Percentiles rank a stretch among this genome's conserved stretches.
Conservation (phyloP, 2,113 vertebrate genomes). For the Cairina moschata region DNA sequence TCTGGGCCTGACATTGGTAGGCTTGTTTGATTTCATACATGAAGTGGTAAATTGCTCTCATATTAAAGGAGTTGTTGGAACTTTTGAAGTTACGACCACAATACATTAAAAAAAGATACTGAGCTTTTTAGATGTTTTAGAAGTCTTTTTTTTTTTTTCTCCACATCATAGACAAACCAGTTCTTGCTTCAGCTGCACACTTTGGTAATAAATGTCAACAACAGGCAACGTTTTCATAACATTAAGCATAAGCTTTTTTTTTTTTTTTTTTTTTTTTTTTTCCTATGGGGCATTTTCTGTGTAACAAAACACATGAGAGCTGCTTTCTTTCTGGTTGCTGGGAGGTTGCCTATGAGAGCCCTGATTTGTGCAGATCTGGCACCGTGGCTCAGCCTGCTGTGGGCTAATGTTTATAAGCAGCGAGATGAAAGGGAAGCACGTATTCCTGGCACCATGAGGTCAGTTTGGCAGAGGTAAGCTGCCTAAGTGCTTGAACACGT, state of each 20-base stretch:
- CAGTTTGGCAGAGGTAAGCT: slow-evolving; percentile 37
- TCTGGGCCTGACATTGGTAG: neutral
- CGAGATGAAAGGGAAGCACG: neutral
- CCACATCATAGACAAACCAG: neutral
- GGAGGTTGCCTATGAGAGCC: neutral
- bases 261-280: neutral
- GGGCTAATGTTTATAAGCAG: slow-evolving; percentile 12
- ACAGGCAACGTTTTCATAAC: neutral
- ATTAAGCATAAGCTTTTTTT: neutral
- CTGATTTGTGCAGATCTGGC: neutral
- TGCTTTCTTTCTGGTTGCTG: neutral
- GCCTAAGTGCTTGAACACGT: slow-evolving; percentile 1
- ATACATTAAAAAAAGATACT: neutral
- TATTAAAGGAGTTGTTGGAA: neutral
- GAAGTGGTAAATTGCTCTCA: neutral
- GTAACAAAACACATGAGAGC: neutral
- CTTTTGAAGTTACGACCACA: neutral
- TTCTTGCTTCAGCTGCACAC: neutral
- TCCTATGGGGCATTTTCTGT: neutral
- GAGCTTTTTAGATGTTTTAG: neutral
- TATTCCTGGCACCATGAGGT: slow-evolving; percentile 1
- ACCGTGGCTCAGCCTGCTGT: neutral
- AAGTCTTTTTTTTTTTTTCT: neutral
- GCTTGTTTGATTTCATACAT: neutral
- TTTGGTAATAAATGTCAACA: neutral